Evolutionary conservation across 2,888 invertebrate species (phyloP).

Genomic region (Agrotis segetum): DNA sequence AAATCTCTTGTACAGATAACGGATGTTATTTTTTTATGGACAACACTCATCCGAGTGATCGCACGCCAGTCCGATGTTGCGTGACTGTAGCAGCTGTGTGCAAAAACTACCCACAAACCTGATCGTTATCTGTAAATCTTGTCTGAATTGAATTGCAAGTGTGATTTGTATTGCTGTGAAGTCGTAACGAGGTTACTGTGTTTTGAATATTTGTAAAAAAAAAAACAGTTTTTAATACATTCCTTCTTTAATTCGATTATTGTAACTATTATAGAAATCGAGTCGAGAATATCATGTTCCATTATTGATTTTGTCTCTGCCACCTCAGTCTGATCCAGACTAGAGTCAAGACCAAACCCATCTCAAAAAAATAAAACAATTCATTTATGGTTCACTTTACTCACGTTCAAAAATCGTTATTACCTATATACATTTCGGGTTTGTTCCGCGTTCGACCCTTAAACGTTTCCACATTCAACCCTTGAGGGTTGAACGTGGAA

Average conservation of each 20-base stretch:
- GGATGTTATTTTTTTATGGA: slow-evolving; percentile 80
- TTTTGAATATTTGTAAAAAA: not conserved
- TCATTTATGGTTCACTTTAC: no score
- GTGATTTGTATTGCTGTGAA: slow-evolving; percentile 13
- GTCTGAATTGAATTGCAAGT: slow-evolving; percentile 30
- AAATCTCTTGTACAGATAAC: slow-evolving; percentile 71
- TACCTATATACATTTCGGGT: no score
- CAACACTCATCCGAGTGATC: slow-evolving; percentile 72
- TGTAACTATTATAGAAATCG: no score
- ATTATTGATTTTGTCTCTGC: not conserved
- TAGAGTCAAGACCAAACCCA: no score
- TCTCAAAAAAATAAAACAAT: no score
- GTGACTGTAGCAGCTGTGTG: slow-evolving; percentile 72
- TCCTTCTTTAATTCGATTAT: no score
- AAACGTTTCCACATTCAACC: no score
- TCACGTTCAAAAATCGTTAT: not conserved
- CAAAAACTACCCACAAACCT: slow-evolving; percentile 68
- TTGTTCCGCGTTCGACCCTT: no score
- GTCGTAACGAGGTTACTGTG: slow-evolving; percentile 18
- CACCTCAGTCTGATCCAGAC: no score
- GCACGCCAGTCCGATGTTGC: slow-evolving; percentile 73
- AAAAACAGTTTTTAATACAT: no score
- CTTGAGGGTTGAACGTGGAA: no score
- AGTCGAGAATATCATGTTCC: not conserved
- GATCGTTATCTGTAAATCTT: slow-evolving; percentile 43